Conservation (phyloP, 2,888 invertebrate species). For the Eledona agricola region DNA sequence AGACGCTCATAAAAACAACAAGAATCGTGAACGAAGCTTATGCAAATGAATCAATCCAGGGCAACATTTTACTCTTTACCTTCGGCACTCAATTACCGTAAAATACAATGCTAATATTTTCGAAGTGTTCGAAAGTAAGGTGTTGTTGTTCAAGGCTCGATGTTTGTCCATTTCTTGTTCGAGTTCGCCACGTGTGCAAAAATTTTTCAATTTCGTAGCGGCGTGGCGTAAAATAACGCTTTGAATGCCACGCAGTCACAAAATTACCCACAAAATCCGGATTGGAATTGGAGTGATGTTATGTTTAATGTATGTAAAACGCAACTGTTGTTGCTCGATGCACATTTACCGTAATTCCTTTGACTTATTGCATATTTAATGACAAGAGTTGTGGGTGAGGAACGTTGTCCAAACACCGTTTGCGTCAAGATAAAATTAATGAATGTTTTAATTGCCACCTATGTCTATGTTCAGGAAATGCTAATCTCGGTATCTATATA, state of each 20-base stretch:
- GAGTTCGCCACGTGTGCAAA: conserved; percentile 7
- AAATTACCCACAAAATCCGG: conserved; percentile 8
- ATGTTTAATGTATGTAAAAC: conserved; percentile 31
- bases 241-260: conserved; percentile 15
- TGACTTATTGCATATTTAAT: conserved; percentile 18
- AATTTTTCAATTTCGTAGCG: conserved; percentile 2
- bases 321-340: conserved; percentile 31
- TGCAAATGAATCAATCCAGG: conserved; percentile 25
- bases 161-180: conserved; percentile 18
- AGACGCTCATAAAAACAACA: conserved; percentile 7
- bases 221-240: conserved; percentile 18
- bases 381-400: neutral
- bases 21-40: conserved; percentile 21
- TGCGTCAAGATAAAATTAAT: conserved; percentile 8
- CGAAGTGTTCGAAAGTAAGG: conserved; percentile 33
- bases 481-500: conserved; percentile 13
- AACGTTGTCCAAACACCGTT: conserved; percentile 2
- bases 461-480: conserved; percentile 15
- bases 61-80: conserved; percentile 28
- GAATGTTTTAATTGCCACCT: too few species aligned
- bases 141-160: conserved; percentile 32
- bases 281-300: conserved; percentile 20
- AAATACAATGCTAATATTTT: conserved; percentile 32
- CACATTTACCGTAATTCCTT: conserved; percentile 37
- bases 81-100: conserved; percentile 20